Conservation (phyloP, 2,888 invertebrate genomes). For the Sinotaia quadrata region DNA sequence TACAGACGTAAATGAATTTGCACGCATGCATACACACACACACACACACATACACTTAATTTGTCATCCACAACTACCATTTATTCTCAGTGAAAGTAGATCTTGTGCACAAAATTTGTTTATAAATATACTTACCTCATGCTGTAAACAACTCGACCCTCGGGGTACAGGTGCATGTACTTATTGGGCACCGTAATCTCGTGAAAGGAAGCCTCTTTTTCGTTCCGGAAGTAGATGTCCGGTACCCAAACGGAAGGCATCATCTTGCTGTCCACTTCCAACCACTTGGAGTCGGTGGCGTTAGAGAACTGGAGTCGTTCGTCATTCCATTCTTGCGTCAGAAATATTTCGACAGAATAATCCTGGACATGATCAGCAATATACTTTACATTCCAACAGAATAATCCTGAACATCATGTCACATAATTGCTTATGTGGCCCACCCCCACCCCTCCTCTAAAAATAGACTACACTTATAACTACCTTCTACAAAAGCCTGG, state of each 20-base stretch:
- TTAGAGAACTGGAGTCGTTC: conserved; percentile 45
- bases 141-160: conserved; percentile 59
- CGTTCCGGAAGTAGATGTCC: conserved; percentile 64
- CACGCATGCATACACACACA: too few species aligned
- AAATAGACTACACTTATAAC: background rate
- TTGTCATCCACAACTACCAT: too few species aligned
- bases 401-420: too few species aligned
- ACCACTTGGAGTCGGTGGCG: conserved; percentile 40
- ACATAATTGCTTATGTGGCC: too few species aligned
- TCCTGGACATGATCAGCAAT: conserved; percentile 41
- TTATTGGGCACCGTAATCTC: conserved; percentile 64
- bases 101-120: conserved; percentile 32
- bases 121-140: conserved; percentile 50
- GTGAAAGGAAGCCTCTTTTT: conserved; percentile 62
- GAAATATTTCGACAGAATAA: conserved; percentile 54
- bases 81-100: too few species aligned
- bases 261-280: conserved; percentile 59
- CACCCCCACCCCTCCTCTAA: too few species aligned
- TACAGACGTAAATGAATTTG: too few species aligned
- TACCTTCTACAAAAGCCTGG: background rate
- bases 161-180: conserved; percentile 60
- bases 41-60: too few species aligned
- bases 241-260: conserved; percentile 64
- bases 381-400: background rate
- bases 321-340: conserved; percentile 59